Evolutionary conservation across 2,113 vertebrate genomes (phyloP).

Genomic region (Myiagra hebetior): DNA sequence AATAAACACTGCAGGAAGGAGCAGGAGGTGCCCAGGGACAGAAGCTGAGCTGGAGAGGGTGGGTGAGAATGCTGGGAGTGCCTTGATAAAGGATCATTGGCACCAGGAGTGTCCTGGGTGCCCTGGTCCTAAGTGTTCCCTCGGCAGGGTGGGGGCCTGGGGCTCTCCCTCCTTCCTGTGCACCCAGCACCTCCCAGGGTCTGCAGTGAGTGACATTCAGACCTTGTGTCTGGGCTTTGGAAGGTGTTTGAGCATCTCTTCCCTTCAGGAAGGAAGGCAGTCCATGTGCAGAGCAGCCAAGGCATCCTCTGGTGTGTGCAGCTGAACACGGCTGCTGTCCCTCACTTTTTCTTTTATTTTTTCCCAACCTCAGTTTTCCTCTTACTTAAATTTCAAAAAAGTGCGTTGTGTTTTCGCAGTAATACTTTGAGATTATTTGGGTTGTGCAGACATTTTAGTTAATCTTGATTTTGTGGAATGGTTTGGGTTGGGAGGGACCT

Average conservation of each 20-base stretch:
- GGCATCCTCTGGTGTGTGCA: rapidly evolving
- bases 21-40: not conserved
- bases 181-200: rapidly evolving
- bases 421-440: not conserved
- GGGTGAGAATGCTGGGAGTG: not conserved
- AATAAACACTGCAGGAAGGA: not conserved
- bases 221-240: rapidly evolving
- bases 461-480: not conserved
- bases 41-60: not conserved
- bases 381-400: not conserved
- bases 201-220: rapidly evolving
- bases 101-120: not conserved
- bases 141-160: rapidly evolving
- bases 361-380: not conserved
- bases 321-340: rapidly evolving
- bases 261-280: not conserved
- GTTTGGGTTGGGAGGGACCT: not conserved
- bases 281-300: rapidly evolving
- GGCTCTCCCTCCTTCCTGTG: rapidly evolving
- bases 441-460: not conserved
- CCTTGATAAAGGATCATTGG: rapidly evolving
- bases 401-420: not conserved
- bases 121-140: rapidly evolving
- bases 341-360: rapidly evolving
- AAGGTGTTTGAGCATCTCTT: not conserved